A percentile compares a stretch with the other conserved stretches of the same genome.
These are phyloP conservation scores for Sciaenops ocellatus DNA, from an alignment of 2,797 vertebrate species.

Conservation along the genomic window DNA sequence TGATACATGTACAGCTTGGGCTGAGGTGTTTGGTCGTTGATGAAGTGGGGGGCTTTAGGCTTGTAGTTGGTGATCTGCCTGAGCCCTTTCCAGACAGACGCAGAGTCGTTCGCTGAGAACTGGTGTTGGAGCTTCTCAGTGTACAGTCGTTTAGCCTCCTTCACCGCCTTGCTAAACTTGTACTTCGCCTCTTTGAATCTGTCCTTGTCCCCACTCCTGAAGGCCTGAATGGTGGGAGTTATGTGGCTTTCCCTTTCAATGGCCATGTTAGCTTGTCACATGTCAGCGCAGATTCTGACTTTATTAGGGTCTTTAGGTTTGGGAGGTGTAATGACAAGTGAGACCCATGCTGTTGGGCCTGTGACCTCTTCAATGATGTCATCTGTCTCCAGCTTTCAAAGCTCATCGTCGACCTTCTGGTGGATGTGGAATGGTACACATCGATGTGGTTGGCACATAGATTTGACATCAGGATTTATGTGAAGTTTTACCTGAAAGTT, in stretches of 20 bases:
- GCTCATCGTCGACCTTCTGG: slow-evolving; percentile 42
- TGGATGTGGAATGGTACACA: slow-evolving; percentile 35
- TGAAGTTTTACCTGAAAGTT: slow-evolving; percentile 46
- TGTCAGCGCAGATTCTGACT: slow-evolving; percentile 49
- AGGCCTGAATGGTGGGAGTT: slow-evolving; percentile 33
- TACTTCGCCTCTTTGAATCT: no score
- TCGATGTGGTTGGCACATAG: slow-evolving; percentile 33
- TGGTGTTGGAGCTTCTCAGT: no score
- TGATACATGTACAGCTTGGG: no score
- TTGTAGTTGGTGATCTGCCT: no score
- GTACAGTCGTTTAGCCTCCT: no score
- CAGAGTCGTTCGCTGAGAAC: no score
- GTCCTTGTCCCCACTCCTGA: no score
- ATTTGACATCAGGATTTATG: slow-evolving; percentile 24
- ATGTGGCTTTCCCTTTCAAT: slow-evolving; percentile 26
- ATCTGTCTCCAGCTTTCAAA: slow-evolving; percentile 7
- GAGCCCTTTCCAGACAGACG: no score
- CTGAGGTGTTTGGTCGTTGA: no score
- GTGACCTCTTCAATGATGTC: slow-evolving; percentile 46
- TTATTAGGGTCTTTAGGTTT: slow-evolving; percentile 48
- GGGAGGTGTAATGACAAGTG: slow-evolving; percentile 17
- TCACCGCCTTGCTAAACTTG: no score
- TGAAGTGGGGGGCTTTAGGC: no score
- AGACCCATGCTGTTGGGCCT: slow-evolving; percentile 28
- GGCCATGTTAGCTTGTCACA: slow-evolving; percentile 37